phyloP scores from a whole-genome alignment of 1,140 invertebrate species.

The Gryon sp. region DNA sequence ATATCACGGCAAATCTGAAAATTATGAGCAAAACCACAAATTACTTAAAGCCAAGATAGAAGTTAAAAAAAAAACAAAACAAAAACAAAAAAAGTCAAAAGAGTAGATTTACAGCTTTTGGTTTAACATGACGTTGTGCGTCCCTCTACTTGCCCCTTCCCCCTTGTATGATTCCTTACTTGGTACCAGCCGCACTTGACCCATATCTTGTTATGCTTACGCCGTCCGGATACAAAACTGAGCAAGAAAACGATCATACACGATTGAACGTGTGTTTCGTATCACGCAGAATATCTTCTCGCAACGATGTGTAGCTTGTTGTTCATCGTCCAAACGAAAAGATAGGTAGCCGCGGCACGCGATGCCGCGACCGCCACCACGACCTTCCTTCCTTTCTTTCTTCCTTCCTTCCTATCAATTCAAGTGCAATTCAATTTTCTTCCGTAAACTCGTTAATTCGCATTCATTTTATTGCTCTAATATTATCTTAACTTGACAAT shows the following conservation, averaged over 20 bases:
- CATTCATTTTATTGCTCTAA: neutral
- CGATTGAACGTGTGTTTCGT: constrained; percentile 29
- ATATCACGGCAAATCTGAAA: constrained; percentile 46
- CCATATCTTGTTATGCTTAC: constrained; percentile 78
- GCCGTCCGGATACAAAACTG: constrained; percentile 75
- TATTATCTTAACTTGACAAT: no score
- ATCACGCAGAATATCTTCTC: constrained; percentile 35
- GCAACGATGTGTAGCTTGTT: constrained; percentile 25
- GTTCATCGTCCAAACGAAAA: constrained; percentile 12
- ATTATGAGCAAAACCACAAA: constrained; percentile 50
- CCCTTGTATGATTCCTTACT: constrained; percentile 67
- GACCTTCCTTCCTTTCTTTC: constrained; percentile 65
- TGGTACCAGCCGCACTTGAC: constrained; percentile 77
- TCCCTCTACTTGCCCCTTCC: constrained; percentile 54
- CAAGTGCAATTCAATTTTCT: constrained; percentile 50
- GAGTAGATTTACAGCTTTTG: constrained; percentile 69
- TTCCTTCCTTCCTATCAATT: constrained; percentile 46
- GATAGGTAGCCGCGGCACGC: constrained; percentile 38
- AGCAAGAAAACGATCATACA: constrained; percentile 44
- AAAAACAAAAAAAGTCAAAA: constrained; percentile 52
- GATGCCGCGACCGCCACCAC: constrained; percentile 42
- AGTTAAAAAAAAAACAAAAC: constrained; percentile 13
- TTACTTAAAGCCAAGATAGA: constrained; percentile 32
- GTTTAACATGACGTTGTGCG: constrained; percentile 63
- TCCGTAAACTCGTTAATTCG: constrained; percentile 55